Conservation (phyloP, 2,888 invertebrate species). For the Acleris holmiana region DNA sequence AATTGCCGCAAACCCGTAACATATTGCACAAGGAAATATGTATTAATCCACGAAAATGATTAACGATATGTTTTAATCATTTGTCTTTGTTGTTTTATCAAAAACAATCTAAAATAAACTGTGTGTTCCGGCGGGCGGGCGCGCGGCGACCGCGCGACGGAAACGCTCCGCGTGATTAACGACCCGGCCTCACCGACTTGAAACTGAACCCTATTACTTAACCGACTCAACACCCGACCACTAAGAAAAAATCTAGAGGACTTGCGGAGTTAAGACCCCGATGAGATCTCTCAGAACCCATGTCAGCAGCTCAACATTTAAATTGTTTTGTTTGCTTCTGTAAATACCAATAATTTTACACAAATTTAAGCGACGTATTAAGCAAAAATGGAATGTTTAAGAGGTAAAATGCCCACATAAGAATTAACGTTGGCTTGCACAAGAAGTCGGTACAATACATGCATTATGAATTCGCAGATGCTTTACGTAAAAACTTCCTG, state of each 20-base stretch:
- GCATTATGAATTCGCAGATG: too few relatives aligned
- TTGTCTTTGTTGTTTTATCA: constrained; percentile 79
- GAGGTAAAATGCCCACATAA: too few relatives aligned
- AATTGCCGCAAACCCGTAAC: constrained; percentile 26
- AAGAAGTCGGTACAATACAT: too few relatives aligned
- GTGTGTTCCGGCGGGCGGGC: constrained; percentile 64
- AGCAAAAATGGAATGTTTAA: too few relatives aligned
- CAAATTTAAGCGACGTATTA: too few relatives aligned
- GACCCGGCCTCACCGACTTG: constrained; percentile 67
- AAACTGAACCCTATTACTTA: constrained; percentile 79
- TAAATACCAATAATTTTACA: too few relatives aligned
- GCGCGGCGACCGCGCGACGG: constrained; percentile 69
- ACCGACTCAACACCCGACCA: constrained; percentile 66
- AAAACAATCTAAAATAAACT: constrained; percentile 81
- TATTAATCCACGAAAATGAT: constrained; percentile 67
- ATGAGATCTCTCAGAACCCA: constrained; percentile 30
- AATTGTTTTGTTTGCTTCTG: constrained; percentile 7
- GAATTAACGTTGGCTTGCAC: too few relatives aligned
- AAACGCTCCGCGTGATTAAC: constrained; percentile 71
- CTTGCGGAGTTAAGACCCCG: constrained; percentile 28
- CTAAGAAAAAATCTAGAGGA: constrained; percentile 59
- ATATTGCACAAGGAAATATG: constrained; percentile 56
- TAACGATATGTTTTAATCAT: constrained; percentile 71
- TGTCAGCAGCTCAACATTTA: constrained; percentile 23
- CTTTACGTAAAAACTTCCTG: too few relatives aligned